phyloP scores from a whole-genome alignment of 53 echinoderm and acorn worm genomes.

The Astropecten irregularis region DNA sequence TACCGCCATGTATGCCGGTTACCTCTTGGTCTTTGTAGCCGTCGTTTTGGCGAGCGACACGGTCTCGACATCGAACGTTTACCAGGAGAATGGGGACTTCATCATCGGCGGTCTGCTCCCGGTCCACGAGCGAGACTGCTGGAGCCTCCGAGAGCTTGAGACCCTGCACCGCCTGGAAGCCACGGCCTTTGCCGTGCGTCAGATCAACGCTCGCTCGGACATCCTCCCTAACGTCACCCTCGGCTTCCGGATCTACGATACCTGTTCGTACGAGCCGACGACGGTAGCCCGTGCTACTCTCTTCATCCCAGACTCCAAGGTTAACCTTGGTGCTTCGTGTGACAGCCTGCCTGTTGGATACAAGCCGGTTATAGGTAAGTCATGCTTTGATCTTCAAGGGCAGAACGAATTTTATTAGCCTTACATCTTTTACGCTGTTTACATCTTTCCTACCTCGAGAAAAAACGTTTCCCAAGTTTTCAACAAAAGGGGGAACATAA shows the following conservation, averaged over 20 bases:
- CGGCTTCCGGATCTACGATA: constrained; percentile 89
- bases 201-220: constrained; percentile 59
- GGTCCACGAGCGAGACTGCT: constrained; percentile 62
- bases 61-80: too few species aligned
- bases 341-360: neutral
- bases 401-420: neutral
- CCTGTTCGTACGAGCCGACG: constrained; percentile 79
- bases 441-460: too few species aligned
- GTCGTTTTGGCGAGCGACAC: too few species aligned
- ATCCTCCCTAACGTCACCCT: constrained; percentile 75
- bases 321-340: constrained; percentile 5
- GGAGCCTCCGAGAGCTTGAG: constrained; percentile 64
- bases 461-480: too few species aligned
- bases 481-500: too few species aligned
- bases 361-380: constrained; percentile 23
- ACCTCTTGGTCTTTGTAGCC: neutral
- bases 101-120: constrained; percentile 82
- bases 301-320: constrained; percentile 55
- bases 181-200: constrained; percentile 78
- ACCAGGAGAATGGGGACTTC: constrained; percentile 74
- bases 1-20: neutral
- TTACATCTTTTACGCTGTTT: too few species aligned
- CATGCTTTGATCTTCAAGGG: neutral
- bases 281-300: constrained; percentile 59
- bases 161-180: constrained; percentile 81